Evolutionary conservation across 2,888 invertebrate species (phyloP).

Genomic region (Chirona hameri): DNA sequence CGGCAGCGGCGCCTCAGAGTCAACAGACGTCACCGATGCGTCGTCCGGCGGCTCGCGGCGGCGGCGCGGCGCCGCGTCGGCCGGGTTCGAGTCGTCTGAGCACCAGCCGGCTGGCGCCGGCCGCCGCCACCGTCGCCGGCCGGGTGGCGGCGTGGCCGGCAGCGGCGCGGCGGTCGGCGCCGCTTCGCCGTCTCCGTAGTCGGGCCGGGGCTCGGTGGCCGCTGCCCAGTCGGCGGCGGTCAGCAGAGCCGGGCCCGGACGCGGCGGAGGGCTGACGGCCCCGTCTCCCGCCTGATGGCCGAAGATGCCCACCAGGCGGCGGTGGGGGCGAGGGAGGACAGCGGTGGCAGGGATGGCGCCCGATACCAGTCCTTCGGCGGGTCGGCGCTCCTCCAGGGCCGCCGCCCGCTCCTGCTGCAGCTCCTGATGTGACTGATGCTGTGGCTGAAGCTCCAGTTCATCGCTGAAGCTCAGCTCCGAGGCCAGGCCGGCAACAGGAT

Average conservation of each 20-base stretch:
- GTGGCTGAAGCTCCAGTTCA: constrained; percentile 80
- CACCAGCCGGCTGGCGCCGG: constrained; percentile 12
- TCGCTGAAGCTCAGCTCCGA: constrained; percentile 89
- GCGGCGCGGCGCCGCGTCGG: constrained; percentile 29
- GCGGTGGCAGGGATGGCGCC: constrained; percentile 53
- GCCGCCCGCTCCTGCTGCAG: constrained; percentile 46
- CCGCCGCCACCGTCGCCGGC: not conserved
- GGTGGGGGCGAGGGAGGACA: constrained; percentile 69
- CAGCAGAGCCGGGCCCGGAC: not conserved
- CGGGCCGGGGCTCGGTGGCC: constrained; percentile 55
- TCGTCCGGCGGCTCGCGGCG: constrained; percentile 39
- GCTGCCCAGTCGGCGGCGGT: not conserved
- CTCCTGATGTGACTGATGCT: constrained; percentile 86
- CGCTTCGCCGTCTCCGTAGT: constrained; percentile 88
- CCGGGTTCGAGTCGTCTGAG: not conserved
- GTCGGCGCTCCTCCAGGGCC: constrained; percentile 70
- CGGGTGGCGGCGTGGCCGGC: not conserved
- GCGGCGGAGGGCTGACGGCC: constrained; percentile 23
- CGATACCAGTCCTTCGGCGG: constrained; percentile 75
- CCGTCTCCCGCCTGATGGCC: constrained; percentile 50
- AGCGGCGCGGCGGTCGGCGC: constrained; percentile 64
- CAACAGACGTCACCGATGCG: constrained; percentile 35
- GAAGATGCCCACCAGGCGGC: constrained; percentile 6
- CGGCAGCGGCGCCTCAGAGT: constrained; percentile 28
- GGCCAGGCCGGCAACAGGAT: constrained; percentile 53